Evolutionary conservation across 2,888 invertebrate species (phyloP).

Genomic region (Lamellibrachia satsuma): DNA sequence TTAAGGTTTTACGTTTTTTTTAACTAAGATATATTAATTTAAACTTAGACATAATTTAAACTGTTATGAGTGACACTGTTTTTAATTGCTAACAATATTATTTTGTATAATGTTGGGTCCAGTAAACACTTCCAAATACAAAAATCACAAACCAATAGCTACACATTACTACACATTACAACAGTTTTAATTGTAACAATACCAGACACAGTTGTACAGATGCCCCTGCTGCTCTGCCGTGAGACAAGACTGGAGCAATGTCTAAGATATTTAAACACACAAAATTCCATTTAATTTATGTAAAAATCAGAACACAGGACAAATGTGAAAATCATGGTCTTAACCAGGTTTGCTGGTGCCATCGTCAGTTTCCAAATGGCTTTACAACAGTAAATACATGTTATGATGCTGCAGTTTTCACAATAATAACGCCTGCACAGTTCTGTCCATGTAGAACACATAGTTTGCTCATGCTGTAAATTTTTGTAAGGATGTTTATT

Average conservation of each 20-base stretch:
- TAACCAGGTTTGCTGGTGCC: background rate
- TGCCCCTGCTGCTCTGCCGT: background rate
- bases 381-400: background rate
- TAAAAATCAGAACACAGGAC: background rate
- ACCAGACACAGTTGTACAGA: background rate
- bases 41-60: too few species aligned
- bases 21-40: too few species aligned
- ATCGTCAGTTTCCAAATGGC: background rate
- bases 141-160: background rate
- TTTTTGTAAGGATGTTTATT: background rate
- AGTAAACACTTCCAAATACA: background rate
- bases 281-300: background rate
- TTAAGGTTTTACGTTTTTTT: too few species aligned
- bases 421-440: background rate
- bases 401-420: too few species aligned
- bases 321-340: background rate
- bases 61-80: too few species aligned
- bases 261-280: background rate
- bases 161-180: background rate
- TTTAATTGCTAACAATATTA: too few species aligned
- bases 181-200: slow-evolving; percentile 14
- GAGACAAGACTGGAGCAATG: background rate
- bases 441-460: background rate
- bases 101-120: too few species aligned
- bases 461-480: background rate